A percentile compares a stretch with the other conserved stretches of the same genome.
These are phyloP conservation scores for Apteryx mantelli DNA, from an alignment of 2,113 vertebrate species.

Conservation along the genomic window DNA sequence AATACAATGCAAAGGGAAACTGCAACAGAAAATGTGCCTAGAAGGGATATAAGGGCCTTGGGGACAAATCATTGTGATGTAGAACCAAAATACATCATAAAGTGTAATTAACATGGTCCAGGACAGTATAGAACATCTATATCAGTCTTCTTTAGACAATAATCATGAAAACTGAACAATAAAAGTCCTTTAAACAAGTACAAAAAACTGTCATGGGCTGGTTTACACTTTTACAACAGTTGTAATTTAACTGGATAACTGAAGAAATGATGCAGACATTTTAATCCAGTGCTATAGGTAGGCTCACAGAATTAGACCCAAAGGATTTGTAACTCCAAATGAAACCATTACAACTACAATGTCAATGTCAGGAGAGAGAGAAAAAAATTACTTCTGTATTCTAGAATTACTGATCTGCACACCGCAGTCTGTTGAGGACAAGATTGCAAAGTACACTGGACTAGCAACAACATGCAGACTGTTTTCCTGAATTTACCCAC, in stretches of 20 bases:
- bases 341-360: slow-evolving; percentile 87
- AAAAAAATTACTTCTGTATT: slow-evolving; percentile 80
- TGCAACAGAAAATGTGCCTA: slow-evolving; percentile 88
- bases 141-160: slow-evolving; percentile 87
- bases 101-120: slow-evolving; percentile 91
- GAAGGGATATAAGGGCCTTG: slow-evolving; percentile 78
- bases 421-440: slow-evolving; percentile 73
- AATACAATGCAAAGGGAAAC: slow-evolving; percentile 92
- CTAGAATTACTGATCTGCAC: slow-evolving; percentile 76
- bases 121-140: slow-evolving; percentile 88
- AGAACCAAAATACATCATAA: slow-evolving; percentile 86
- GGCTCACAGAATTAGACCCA: slow-evolving; percentile 88
- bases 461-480: slow-evolving; percentile 79
- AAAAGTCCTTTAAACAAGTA: slow-evolving; percentile 94
- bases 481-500: slow-evolving; percentile 77
- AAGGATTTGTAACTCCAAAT: slow-evolving; percentile 83
- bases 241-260: slow-evolving; percentile 85
- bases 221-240: slow-evolving; percentile 84
- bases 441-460: slow-evolving; percentile 79
- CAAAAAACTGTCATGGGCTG: slow-evolving; percentile 89
- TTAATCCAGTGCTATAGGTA: slow-evolving; percentile 88
- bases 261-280: slow-evolving; percentile 87
- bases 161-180: slow-evolving; percentile 95
- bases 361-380: slow-evolving; percentile 83
- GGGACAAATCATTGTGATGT: slow-evolving; percentile 86